Evolutionary conservation across 2,797 vertebrate genomes (phyloP), one percentile per base, ranked within the genome.

Genomic region (Pipistrellus kuhlii): DNA sequence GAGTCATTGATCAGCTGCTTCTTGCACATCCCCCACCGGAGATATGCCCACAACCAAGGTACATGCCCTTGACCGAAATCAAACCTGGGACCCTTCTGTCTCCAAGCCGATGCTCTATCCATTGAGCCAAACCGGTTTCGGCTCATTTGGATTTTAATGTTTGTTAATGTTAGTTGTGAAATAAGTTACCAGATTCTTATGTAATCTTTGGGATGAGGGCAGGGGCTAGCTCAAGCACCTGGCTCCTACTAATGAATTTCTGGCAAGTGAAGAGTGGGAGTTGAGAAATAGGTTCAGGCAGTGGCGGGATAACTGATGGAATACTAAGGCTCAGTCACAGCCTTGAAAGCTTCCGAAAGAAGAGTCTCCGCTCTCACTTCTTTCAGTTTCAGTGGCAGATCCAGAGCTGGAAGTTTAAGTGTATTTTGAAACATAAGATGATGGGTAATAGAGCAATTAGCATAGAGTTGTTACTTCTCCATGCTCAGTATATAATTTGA

Each of bases 141-240:
- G 38, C 38, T 41, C 38, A 41, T 41, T 41, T 41, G 6, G 38
- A 90, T 84, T 80, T 88, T 84, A 82, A 88, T 62, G 15, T 77
- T 94, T 53, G 23, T 88, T 95, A 55, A 55, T 55, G 59, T 93
- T 96, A 88, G n/a, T 62, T 88, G 53, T 66, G 69, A 85, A 68
- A 82, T 59, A 75, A 93, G 13, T 68, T 64, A 82, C 62, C 32
- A 80, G 72, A 41, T 78, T 93, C 44, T 68, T 88, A 11, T 48
- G 73, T 69, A 78, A 53, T 76, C 69, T 93, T 90, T 68, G 78
- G 53, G 66, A 83, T 88, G 64, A 87, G 46, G 75, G n/a, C 55
- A 53, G 23, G 46, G 48, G 46, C 55, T 77, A 38, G 53, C 55
- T 88, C 75, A 53, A 75, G 69, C 30, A 44, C 51, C 41, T 84